Conservation (phyloP, 2,888 invertebrate genomes). For the Calameuta idolon region DNA sequence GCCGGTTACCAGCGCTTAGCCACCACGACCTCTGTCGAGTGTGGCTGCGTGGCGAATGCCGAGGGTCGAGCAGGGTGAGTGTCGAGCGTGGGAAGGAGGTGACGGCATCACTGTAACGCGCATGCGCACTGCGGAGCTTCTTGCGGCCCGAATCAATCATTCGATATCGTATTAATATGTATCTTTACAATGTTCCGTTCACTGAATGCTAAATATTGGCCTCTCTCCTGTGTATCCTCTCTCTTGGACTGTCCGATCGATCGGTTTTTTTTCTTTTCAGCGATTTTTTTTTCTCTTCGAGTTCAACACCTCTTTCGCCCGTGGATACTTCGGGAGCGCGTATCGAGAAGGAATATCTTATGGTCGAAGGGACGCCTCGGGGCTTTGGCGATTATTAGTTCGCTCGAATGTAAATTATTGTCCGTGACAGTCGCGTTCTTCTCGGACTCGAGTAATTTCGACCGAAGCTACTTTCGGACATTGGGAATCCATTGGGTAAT, state of each 20-base stretch:
- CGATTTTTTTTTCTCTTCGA: not conserved
- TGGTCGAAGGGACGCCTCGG: not conserved
- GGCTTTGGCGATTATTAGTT: not conserved
- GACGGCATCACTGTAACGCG: not conserved
- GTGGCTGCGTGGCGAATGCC: not conserved
- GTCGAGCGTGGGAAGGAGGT: not conserved
- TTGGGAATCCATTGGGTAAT: not conserved
- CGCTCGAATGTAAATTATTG: not conserved
- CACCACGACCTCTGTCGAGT: not conserved
- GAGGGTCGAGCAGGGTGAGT: not conserved
- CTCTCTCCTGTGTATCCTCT: not conserved
- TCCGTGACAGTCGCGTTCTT: not conserved
- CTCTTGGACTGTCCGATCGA: not conserved
- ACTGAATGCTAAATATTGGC: not conserved
- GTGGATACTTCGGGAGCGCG: not conserved
- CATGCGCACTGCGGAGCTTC: not conserved
- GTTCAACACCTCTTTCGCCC: not conserved
- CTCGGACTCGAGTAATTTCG: not conserved
- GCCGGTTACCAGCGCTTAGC: not conserved
- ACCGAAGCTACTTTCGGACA: not conserved
- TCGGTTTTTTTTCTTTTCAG: not conserved
- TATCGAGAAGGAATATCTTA: not conserved
- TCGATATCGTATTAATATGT: slow-evolving; percentile 35
- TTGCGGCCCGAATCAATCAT: slow-evolving; percentile 31
- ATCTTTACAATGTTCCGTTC: slow-evolving; percentile 30